A percentile compares a stretch with the other conserved stretches of the same genome.
These are phyloP conservation scores for Zelleria hepariella DNA, from an alignment of 2,888 invertebrate genomes.

Conservation along the genomic window DNA sequence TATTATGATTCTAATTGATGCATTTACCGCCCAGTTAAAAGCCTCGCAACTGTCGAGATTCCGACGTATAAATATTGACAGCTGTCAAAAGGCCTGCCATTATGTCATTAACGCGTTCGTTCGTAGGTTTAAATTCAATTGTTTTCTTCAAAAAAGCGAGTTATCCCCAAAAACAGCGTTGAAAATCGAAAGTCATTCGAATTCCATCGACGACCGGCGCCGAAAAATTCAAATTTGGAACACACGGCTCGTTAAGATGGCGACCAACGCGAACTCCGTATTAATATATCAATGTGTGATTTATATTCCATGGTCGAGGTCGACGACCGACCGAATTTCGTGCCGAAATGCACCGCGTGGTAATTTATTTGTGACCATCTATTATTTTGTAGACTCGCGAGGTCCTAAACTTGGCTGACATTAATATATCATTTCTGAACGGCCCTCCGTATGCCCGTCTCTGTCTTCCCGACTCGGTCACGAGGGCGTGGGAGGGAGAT, in stretches of 20 bases:
- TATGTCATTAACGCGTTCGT: background rate
- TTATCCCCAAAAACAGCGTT: background rate
- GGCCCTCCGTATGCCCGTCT: constrained; percentile 31
- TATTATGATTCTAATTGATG: background rate
- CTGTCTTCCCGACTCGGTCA: constrained; percentile 22
- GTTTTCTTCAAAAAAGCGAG: background rate
- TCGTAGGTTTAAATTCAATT: background rate
- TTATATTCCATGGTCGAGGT: constrained; percentile 66
- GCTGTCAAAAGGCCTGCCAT: background rate
- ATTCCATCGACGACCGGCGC: background rate
- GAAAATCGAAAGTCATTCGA: background rate
- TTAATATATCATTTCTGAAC: constrained; percentile 70
- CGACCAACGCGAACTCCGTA: constrained; percentile 58
- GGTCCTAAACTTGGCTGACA: constrained; percentile 72
- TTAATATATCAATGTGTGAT: constrained; percentile 60
- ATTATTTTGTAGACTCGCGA: constrained; percentile 72
- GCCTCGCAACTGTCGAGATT: background rate
- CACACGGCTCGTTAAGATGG: constrained; percentile 48
- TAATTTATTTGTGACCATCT: constrained; percentile 72
- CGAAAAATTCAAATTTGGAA: constrained; percentile 55
- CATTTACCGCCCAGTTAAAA: no score
- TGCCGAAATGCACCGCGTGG: constrained; percentile 66
- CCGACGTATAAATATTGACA: background rate
- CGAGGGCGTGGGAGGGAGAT: constrained; percentile 35
- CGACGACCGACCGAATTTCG: constrained; percentile 69